A percentile compares a stretch with the other conserved stretches of the same genome.
phyloP scores from a whole-genome alignment of 2,888 invertebrate genomes.

The Netelia fuscicornis region DNA sequence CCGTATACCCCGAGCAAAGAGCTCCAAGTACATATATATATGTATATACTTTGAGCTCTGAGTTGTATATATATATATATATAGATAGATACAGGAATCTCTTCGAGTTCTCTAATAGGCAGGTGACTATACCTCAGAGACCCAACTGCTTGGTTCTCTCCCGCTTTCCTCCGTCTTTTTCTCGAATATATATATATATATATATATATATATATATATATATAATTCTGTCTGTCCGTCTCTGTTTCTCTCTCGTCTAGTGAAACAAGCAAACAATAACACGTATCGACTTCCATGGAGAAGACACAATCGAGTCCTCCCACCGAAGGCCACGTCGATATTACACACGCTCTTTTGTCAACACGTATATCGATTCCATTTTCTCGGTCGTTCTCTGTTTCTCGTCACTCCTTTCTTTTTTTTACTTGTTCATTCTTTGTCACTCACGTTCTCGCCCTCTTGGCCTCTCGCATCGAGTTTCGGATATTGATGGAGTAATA shows the following conservation, averaged over 20 bases:
- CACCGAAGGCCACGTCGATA: conserved; percentile 37
- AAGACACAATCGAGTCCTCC: conserved; percentile 42
- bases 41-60: not conserved
- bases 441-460: conserved; percentile 19
- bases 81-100: conserved; percentile 65
- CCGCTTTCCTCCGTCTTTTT: not conserved
- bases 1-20: conserved; percentile 22
- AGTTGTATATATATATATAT: not conserved
- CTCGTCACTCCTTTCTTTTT: conserved; percentile 7
- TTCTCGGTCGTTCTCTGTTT: not conserved
- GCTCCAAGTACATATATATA: not conserved
- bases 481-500: conserved; percentile 19
- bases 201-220: not conserved
- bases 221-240: not conserved
- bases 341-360: conserved; percentile 48
- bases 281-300: conserved; percentile 53
- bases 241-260: conserved; percentile 6
- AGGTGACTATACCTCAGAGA: conserved; percentile 69
- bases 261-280: conserved; percentile 66
- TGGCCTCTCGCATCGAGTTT: conserved; percentile 26
- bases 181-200: not conserved
- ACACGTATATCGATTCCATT: conserved; percentile 34
- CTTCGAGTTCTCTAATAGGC: conserved; percentile 71
- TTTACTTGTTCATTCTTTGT: conserved; percentile 2
- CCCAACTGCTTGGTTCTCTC: conserved; percentile 60